Percentiles rank a stretch among this genome's conserved stretches.
phyloP scores from a whole-genome alignment of 2,113 vertebrate genomes.

The Himantopus leucocephalus region DNA sequence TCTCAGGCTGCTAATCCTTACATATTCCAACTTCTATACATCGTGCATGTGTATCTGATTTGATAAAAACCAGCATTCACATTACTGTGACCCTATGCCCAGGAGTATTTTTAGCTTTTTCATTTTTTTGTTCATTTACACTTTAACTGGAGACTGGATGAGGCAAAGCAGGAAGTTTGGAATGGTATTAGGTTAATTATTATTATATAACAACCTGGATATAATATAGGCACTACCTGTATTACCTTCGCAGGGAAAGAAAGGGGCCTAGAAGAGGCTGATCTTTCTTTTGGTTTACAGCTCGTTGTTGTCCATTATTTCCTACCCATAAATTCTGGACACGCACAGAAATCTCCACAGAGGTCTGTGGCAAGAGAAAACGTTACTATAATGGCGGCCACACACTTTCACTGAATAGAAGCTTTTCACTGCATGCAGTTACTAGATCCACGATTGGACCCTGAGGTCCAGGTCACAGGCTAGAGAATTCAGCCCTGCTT shows the following conservation, averaged over 20 bases:
- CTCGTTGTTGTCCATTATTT: not conserved
- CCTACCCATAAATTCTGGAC: not conserved
- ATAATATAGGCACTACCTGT: not conserved
- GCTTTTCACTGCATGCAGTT: not conserved
- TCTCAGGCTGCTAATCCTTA: not conserved
- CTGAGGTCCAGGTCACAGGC: not conserved
- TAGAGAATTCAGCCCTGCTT: not conserved
- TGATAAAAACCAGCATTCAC: not conserved
- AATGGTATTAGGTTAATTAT: not conserved
- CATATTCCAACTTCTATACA: not conserved
- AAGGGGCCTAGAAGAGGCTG: not conserved
- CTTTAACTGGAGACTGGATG: not conserved
- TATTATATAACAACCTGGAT: not conserved
- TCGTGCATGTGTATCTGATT: too few relatives aligned
- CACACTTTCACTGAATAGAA: accelerated
- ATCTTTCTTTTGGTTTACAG: not conserved
- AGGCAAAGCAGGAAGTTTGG: not conserved
- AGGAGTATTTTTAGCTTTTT: not conserved
- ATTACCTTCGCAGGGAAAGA: not conserved
- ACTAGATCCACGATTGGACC: not conserved
- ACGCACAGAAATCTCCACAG: not conserved
- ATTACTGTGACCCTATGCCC: not conserved
- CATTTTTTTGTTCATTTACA: not conserved
- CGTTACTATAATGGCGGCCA: not conserved
- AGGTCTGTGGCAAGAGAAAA: not conserved